These are phyloP conservation scores for Tetanocera ferruginea DNA, from an alignment of 2,888 invertebrate genomes.

Conservation along the genomic window DNA sequence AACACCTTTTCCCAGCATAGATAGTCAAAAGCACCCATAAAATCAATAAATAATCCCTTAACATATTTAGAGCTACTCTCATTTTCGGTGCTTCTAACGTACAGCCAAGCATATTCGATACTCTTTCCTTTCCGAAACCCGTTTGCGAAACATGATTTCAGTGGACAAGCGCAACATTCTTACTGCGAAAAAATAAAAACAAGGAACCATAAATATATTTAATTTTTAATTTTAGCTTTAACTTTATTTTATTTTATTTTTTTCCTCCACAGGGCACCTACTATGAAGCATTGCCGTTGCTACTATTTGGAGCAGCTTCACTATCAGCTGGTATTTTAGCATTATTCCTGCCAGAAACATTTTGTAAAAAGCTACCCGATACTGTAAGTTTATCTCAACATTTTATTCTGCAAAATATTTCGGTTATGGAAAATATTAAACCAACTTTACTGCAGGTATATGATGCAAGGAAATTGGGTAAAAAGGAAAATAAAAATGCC, in stretches of 20 bases:
- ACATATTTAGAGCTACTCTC: no score
- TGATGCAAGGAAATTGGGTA: constrained; percentile 10
- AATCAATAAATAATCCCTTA: no score
- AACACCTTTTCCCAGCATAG: no score
- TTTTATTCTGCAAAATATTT: not conserved
- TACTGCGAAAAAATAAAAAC: not conserved
- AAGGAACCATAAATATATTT: not conserved
- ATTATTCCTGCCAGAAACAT: constrained; percentile 76
- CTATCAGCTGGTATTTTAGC: constrained; percentile 72
- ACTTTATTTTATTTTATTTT: constrained; percentile 9
- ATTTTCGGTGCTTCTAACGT: no score
- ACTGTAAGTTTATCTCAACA: constrained; percentile 66
- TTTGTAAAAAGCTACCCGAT: constrained; percentile 75
- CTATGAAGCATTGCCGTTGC: constrained; percentile 71
- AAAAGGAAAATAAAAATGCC: not conserved
- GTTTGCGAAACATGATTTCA: no score
- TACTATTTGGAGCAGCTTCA: constrained; percentile 73
- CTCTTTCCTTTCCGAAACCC: no score
- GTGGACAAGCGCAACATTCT: no score
- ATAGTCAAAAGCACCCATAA: no score
- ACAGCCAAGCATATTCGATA: no score
- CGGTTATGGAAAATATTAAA: not conserved
- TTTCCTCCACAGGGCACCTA: constrained; percentile 69
- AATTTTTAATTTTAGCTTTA: not conserved
- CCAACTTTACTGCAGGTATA: not conserved